Evolutionary conservation across 2,797 vertebrate genomes (phyloP), one percentile per base, ranked within the genome.

Genomic region (Protonibea diacanthus): DNA sequence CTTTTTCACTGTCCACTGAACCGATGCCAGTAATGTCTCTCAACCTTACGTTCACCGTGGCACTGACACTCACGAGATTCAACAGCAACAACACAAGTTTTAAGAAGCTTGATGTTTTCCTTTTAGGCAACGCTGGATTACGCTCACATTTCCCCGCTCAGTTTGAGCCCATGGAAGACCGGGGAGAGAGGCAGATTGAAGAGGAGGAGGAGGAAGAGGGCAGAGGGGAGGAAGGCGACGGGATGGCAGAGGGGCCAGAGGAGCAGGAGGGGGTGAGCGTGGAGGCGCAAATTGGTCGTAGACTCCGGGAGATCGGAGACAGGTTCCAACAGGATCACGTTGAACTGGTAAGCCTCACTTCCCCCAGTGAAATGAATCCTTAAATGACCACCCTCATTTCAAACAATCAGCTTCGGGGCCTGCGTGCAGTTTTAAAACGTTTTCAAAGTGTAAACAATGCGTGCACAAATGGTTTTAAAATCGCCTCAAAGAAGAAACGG

Each of bases 221-320:
- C 68, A 71, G 75, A 69, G 86, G 78, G 76, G 93, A 90, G 27
- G 92, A 91, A 23, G 91, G 90, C n/a, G 85, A 86, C 60, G 74
- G 89, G 61, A 74, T 83, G 84, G 91, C 76, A 18, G 88, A 83
- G 71, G 80, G 92, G 78, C 87, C 85, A 0, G 87, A 76, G 71
- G 90, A 78, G 66, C 88, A 81, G 60, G 88, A 76, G 1, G 91
- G 73, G 62, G 42, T 84, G 84, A 95, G 93, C 68, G 88, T 89
- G 4, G 95, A 96, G 88, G 89, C 88, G 52, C 93, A 94, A 81
- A 95, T 96, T 12, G 96, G 96, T 44, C 95, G 92, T 38, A 96
- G 95, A 88, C 93, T 96, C 55, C 95, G 95, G 56, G 91, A 95
- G 88, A 96, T 96, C 20, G 96, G 95, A 77, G 96, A 96, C 91